Base-by-base conservation (phyloP, 2,888 invertebrate species). In the Lordiphosa andalusiaca region DNA sequence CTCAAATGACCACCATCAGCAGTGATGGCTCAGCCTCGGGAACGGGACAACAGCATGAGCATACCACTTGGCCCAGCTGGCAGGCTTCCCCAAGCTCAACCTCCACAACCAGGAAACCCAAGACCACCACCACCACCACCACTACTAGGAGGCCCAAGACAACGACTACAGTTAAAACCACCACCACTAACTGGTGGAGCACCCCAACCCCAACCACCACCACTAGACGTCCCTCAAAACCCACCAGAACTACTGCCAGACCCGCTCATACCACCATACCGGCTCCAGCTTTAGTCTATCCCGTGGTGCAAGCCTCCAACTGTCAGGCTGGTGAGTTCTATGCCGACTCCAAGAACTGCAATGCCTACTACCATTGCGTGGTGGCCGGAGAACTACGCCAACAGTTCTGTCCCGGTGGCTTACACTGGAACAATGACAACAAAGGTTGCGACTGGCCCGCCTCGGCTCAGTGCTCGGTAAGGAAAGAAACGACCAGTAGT, bases 391-490 rank as follows among this genome's bases (percentile, higher is more conserved):
- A 93, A 54, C 89, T 94, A 85, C 91, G 90, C 33, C 93, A 93
- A 68, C 94, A 95, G 72, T 92, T 92, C 68, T 96, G 96, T 83
- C 94, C 95, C 0, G 93, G 94, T 0, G 95, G 95, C 3, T 88
- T 96, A 41, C 95, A 96, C 86, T 96, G 95, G 95, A 94, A 95
- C 71, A 89, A 90, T 19, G 83, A 90, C 0, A 90, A 91, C 47
- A 91, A 91, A 38, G 91, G 93, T 39, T 96, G 96, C 80, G 96
- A 96, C 86, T 96, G 96, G 96, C 96, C 96, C 0, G 90, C 90
- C 41, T 91, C 91, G 35, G 95, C 95, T 0, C 93, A 93, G 73
- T 96, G 96, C 84, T 89, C 86, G 30, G 86, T 62, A 0, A 68
- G 63, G 6, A 69, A 7, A 2, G 25, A 71, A 3, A 56, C 67